Base-by-base conservation (phyloP, 2,113 vertebrate species). In the Coracopsis vasa region DNA sequence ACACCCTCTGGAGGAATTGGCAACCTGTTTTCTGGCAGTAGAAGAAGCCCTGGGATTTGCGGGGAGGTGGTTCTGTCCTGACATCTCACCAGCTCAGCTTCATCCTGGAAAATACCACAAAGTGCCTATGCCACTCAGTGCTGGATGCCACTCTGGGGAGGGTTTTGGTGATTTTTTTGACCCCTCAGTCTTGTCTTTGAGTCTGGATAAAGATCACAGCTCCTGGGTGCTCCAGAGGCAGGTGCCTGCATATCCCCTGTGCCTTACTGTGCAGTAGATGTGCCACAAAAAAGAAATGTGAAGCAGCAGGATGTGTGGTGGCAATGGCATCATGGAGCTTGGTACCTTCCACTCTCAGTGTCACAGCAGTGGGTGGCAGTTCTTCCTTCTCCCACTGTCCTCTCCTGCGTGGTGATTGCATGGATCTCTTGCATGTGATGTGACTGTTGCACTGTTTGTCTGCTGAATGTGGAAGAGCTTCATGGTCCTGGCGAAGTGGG, bases 101-200 rank as follows among this genome's bases (percentile, higher is more conserved):
- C 9, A 1, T 61, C 62, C 35, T 8, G 13, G 51, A 42, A 78
- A 64, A 62, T 16, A 39, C 10, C 71, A 33, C 31, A 0, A 82
- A 72, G 92, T 92, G 82, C 94, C 88, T 69, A 9, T 25, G 10
- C 39, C 19, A 4, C 69, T 80, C 2, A 0, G 42, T 77, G 67
- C 48, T 1, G 0, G n/a, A 24, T n/a, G 12, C 27, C 29, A 2
- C 70, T 66, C 65, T 28, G 0, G 5, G 20, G 62, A 85, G 74
- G 28, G 10, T 75, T 91, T 82, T 77, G 96, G 70, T 94, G 94
- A 92, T 93, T 88, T 81, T 62, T 50, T 45, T 72, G 71, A 73
- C 92, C 35, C 11, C 79, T 86, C 17, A 25, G 3, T 71, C 39
- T 74, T 62, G 33, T 64, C 35, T 85, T n/a, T 29, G 66, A 41